Conservation (phyloP, 2,797 vertebrate genomes). For the Falco concolor region DNA sequence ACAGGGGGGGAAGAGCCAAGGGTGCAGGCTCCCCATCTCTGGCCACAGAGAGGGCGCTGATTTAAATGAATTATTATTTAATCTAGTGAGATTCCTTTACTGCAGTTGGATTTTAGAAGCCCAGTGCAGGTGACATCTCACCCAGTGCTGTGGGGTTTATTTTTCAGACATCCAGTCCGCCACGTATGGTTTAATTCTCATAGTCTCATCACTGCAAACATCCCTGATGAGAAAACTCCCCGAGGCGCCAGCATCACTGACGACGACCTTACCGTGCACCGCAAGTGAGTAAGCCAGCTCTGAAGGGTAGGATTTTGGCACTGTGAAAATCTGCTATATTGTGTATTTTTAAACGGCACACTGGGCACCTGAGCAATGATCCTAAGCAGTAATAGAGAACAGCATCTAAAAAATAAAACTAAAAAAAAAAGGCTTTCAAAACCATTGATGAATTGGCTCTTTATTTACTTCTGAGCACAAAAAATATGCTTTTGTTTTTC, state of each 20-base stretch:
- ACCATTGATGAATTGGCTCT: neutral
- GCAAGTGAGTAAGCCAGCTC: conserved; percentile 77
- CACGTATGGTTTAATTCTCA: conserved; percentile 83
- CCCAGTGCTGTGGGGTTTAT: neutral
- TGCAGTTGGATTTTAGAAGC: fast-evolving
- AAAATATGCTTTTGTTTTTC: neutral
- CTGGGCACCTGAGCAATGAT: neutral
- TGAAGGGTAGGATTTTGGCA: too few relatives aligned
- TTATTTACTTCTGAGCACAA: neutral
- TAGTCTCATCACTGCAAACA: conserved; percentile 89
- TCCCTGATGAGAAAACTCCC: conserved; percentile 88
- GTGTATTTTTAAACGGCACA: neutral
- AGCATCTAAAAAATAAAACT: neutral
- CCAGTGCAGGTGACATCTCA: neutral
- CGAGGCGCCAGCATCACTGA: conserved; percentile 84
- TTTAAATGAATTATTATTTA: too few relatives aligned
- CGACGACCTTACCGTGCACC: conserved; percentile 86
- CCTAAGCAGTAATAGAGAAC: neutral
- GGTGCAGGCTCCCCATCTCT: neutral
- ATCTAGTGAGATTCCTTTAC: neutral
- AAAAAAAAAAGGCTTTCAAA: neutral
- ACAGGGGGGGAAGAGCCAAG: neutral
- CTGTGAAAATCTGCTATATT: neutral
- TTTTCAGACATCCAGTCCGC: conserved; percentile 87
- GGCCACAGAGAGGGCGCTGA: fast-evolving